Evolutionary conservation across 2,113 vertebrate species (phyloP).

Genomic region (Sinocyclocheilus anophthalmus): DNA sequence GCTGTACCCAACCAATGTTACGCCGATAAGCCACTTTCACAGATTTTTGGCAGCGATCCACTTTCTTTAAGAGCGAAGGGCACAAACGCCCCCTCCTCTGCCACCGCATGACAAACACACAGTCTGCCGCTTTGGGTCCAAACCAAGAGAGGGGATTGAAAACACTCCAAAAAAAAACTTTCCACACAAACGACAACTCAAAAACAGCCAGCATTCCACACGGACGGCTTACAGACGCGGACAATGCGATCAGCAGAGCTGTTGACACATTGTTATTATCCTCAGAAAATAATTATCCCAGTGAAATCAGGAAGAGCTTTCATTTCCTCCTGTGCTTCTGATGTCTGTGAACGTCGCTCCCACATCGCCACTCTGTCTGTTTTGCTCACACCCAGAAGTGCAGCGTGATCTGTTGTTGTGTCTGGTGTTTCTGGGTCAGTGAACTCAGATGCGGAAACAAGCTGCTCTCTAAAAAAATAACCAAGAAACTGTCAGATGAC

Average conservation of each 20-base stretch:
- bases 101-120: constrained; percentile 11
- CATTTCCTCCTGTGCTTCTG: constrained; percentile 17
- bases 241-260: background rate
- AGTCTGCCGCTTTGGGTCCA: constrained; percentile 15
- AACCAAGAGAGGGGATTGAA: constrained; percentile 16
- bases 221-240: background rate
- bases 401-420: constrained; percentile 21
- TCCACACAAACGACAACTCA: background rate
- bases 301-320: constrained; percentile 16
- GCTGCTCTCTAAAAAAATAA: constrained; percentile 53
- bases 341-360: background rate
- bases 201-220: constrained; percentile 5
- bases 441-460: constrained; percentile 43
- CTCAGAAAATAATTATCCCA: background rate
- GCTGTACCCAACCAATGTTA: background rate
- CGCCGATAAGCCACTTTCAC: constrained; percentile 12
- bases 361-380: background rate
- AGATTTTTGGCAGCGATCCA: constrained; percentile 26
- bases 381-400: constrained; percentile 14
- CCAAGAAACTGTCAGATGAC: constrained; percentile 3
- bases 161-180: background rate
- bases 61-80: background rate
- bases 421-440: constrained; percentile 44
- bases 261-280: background rate
- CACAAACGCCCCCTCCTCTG: background rate